These are phyloP conservation scores for Aplodontia rufa DNA, from an alignment of 2,113 vertebrate species.

Conservation along the genomic window DNA sequence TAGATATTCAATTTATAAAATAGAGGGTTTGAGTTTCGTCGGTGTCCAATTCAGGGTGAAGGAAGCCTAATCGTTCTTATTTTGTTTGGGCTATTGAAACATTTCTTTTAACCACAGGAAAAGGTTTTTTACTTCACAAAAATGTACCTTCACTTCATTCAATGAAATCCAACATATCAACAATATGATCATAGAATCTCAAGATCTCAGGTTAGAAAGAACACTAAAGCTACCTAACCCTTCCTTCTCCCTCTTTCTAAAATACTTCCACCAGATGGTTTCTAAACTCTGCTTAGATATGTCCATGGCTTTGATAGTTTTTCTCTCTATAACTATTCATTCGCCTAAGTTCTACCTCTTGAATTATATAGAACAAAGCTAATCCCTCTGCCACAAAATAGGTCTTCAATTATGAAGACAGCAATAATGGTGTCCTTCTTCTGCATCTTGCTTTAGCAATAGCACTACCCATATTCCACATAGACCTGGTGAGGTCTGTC, in stretches of 20 bases:
- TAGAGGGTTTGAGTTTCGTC: not conserved
- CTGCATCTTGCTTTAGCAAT: conserved; percentile 51
- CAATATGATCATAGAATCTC: not conserved
- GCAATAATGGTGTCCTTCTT: not conserved
- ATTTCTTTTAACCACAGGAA: conserved; percentile 14
- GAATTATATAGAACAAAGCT: not conserved
- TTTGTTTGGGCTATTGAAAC: not conserved
- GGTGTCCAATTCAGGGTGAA: not conserved
- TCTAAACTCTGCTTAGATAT: not conserved
- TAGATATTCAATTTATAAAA: not conserved
- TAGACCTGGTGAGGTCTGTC: conserved; percentile 45
- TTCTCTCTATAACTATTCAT: not conserved
- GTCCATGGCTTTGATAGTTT: not conserved
- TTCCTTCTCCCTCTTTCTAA: not conserved
- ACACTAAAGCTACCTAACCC: not conserved
- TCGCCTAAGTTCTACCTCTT: not conserved
- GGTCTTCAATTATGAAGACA: conserved; percentile 8
- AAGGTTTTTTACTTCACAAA: not conserved
- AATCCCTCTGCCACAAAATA: conserved; percentile 1
- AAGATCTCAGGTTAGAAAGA: not conserved
- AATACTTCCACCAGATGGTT: not conserved
- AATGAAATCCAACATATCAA: conserved; percentile 20
- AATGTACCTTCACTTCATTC: conserved; percentile 34
- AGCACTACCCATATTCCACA: not conserved
- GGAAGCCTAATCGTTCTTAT: not conserved